Percentiles rank a stretch among this genome's conserved stretches.
Conservation (phyloP, 1,140 invertebrate genomes). For the Frieseomelitta varia region DNA sequence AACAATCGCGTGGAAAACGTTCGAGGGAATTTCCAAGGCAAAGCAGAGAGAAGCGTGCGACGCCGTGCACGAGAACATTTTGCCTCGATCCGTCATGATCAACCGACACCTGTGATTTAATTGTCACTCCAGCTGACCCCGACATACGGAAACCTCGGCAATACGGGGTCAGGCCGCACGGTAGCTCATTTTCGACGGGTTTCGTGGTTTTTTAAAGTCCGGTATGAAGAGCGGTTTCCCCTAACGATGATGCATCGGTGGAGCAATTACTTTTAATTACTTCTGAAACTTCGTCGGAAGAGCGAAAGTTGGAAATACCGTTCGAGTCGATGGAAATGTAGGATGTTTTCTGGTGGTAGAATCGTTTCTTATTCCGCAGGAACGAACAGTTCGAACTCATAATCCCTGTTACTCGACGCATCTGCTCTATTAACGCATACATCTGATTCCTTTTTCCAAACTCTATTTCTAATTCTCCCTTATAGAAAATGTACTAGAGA, state of each 20-base stretch:
- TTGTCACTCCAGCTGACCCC: constrained; percentile 73
- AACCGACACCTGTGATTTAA: constrained; percentile 80
- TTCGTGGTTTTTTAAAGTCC: not conserved
- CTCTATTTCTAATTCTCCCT: too few relatives aligned
- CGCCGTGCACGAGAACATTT: constrained; percentile 58
- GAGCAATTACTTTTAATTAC: constrained; percentile 12
- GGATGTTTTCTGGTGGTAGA: not conserved
- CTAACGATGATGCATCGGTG: not conserved
- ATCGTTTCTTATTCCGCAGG: not conserved
- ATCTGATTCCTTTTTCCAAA: too few relatives aligned
- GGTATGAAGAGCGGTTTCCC: not conserved
- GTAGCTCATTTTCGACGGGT: not conserved
- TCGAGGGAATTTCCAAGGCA: constrained; percentile 69
- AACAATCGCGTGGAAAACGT: constrained; percentile 53
- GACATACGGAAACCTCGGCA: constrained; percentile 40
- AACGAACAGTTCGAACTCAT: not conserved
- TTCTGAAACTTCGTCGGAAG: not conserved
- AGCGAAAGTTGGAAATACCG: not conserved
- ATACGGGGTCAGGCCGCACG: not conserved
- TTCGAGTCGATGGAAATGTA: not conserved
- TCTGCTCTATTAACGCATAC: not conserved
- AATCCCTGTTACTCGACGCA: not conserved
- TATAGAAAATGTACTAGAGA: too few relatives aligned
- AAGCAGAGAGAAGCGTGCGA: constrained; percentile 55
- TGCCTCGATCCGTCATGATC: constrained; percentile 80